phyloP scores from a whole-genome alignment of 2,888 invertebrate species.

The Nymphalis c-album region DNA sequence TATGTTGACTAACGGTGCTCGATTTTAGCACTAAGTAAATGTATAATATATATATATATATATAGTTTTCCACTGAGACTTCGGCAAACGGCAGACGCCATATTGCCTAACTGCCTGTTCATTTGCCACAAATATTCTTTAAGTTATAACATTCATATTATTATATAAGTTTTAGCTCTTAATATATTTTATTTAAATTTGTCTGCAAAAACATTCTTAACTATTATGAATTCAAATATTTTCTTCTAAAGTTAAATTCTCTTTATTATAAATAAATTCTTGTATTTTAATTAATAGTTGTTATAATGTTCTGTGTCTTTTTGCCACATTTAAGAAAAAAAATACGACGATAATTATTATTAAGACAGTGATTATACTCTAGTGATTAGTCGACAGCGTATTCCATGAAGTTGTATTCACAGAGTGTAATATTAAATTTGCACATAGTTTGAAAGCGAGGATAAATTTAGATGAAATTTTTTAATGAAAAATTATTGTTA shows the following conservation, averaged over 20 bases:
- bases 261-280: background rate
- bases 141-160: constrained; percentile 12
- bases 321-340: constrained; percentile 16
- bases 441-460: constrained; percentile 16
- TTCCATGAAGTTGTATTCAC: background rate
- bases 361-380: background rate
- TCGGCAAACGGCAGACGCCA: constrained; percentile 11
- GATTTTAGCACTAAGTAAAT: constrained; percentile 13
- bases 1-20: constrained; percentile 19
- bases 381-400: background rate
- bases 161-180: constrained; percentile 20
- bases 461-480: constrained; percentile 7
- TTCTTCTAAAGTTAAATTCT: background rate
- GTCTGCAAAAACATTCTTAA: background rate
- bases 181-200: background rate
- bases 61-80: constrained; percentile 6
- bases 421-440: constrained; percentile 2
- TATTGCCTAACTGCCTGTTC: constrained; percentile 19
- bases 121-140: constrained; percentile 10
- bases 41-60: constrained; percentile 1
- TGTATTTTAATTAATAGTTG: constrained; percentile 7
- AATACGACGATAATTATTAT: background rate
- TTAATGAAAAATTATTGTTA: constrained; percentile 18
- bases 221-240: background rate
- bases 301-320: background rate